Evolutionary conservation across 2,888 invertebrate genomes (phyloP), one percentile per base, ranked within the genome.

Genomic region (Lathronympha strigana): DNA sequence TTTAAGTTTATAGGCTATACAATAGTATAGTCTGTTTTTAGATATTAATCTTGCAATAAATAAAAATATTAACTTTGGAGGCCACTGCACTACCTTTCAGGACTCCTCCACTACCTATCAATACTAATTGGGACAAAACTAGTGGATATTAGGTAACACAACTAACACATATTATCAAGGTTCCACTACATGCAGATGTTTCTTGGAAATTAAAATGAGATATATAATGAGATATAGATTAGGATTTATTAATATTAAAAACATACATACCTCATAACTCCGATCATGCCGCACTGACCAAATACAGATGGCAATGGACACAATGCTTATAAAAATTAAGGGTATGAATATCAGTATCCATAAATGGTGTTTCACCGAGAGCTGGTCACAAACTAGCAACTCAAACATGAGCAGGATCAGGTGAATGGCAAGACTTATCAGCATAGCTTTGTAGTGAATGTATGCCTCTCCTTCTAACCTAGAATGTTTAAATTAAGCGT

Each of bases 251-350:
- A 19, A 11, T 11, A 11, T 1, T 19, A 19, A 19, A 55, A 33
- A 50, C 68, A 67, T 68, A 81, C 90, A 84, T 86, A 96, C 97
- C 94, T 99, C 99, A 93, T 98, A 99, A 23, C 98, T 97, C 64
- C 99, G 94, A 84, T 99, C 99, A 89, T 99, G 98, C 90, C 99
- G 98, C 17, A 99, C 97, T 55, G 99, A 98, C 99, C 99, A 99
- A 77, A 99, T 97, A 82, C 96, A 98, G 68, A 99, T 97, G 54
- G 98, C 98, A 76, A 99, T 98, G 64, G 99, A 98, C 38, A 99
- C 96, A 74, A 99, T 96, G 69, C 98, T 98, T 79, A 99, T 97
- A 87, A 98, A 98, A 85, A 99, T 97, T 70, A 99, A 92, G 9
- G 99, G 99, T 86, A 98, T 97, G 87, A 99, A 97, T 77, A 97